A percentile compares a stretch with the other conserved stretches of the same genome.
Evolutionary conservation across 2,888 invertebrate genomes (phyloP).

Genomic region (Vesta saturnalis): DNA sequence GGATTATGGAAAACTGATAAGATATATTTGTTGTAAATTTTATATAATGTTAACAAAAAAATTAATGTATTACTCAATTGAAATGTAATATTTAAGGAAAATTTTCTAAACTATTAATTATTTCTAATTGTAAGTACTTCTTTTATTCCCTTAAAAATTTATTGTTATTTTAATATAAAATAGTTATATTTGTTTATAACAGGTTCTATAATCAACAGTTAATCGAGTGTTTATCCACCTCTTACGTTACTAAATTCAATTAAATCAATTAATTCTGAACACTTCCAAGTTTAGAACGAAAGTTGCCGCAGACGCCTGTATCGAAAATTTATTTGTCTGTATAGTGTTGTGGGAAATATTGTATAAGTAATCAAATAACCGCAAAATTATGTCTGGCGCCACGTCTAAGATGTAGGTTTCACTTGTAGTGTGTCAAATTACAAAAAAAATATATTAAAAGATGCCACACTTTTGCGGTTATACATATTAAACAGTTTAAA

Average conservation of each 20-base stretch:
- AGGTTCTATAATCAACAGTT: not conserved
- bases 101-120: too few relatives aligned
- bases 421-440: conserved; percentile 38
- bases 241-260: not conserved
- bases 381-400: conserved; percentile 38
- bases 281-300: conserved; percentile 19
- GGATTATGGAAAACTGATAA: too few relatives aligned
- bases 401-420: conserved; percentile 37
- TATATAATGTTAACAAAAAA: too few relatives aligned
- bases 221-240: not conserved
- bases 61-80: too few relatives aligned
- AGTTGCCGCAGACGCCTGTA: conserved; percentile 24
- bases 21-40: too few relatives aligned
- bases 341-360: conserved; percentile 21
- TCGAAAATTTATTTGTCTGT: conserved; percentile 35
- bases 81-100: too few relatives aligned
- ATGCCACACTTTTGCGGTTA: conserved; percentile 29
- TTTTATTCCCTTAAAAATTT: not conserved
- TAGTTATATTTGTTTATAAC: not conserved
- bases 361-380: conserved; percentile 39
- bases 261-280: conserved; percentile 9
- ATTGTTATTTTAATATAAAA: too few relatives aligned
- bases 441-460: conserved; percentile 27
- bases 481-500: conserved; percentile 13
- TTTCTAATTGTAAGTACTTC: too few relatives aligned